Evolutionary conservation across 2,797 vertebrate species (phyloP).

Genomic region (Sebastes wilsoni): DNA sequence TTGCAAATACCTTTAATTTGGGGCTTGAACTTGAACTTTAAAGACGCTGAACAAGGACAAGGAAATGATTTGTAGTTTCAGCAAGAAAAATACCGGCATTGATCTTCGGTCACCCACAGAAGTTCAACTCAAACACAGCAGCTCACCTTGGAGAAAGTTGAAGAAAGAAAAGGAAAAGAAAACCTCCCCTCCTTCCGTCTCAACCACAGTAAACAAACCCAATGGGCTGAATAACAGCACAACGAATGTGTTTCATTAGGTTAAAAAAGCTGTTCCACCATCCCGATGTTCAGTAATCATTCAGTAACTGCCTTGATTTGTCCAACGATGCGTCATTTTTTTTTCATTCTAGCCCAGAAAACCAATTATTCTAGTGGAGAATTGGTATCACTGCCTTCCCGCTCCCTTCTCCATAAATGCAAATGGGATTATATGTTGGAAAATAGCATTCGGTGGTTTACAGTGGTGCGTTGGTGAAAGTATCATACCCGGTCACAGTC

Average conservation of each 20-base stretch:
- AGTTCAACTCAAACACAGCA: background rate
- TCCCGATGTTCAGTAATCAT: background rate
- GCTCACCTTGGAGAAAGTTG: background rate
- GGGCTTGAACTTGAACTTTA: background rate
- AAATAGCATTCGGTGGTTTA: slow-evolving; percentile 4
- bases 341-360: background rate
- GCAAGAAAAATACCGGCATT: background rate
- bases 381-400: slow-evolving; percentile 3
- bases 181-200: background rate
- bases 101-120: background rate
- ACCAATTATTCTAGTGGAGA: slow-evolving; percentile 19
- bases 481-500: background rate
- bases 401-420: background rate
- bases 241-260: background rate
- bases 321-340: background rate
- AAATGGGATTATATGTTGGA: slow-evolving; percentile 29
- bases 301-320: background rate
- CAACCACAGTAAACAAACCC: slow-evolving; percentile 2
- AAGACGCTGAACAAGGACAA: background rate
- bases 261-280: background rate
- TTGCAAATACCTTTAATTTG: background rate
- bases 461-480: background rate
- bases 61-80: background rate
- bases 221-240: slow-evolving; percentile 3
- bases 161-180: background rate